These are phyloP conservation scores for Etheostoma spectabile DNA, from an alignment of 2,113 vertebrate genomes.

Conservation along the genomic window DNA sequence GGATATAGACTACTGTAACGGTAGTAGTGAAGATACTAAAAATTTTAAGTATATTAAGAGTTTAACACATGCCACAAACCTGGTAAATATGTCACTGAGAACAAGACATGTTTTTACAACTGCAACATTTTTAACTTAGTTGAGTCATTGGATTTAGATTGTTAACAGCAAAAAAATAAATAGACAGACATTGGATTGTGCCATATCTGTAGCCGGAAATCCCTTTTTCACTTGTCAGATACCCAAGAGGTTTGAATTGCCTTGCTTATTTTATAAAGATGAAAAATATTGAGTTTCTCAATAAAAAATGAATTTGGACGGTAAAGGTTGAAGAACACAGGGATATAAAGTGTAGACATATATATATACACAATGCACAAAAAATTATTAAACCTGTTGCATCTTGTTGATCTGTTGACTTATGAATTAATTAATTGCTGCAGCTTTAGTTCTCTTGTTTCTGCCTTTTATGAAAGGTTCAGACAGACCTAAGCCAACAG, in stretches of 20 bases:
- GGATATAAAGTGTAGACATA: no score
- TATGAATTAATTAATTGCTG: no score
- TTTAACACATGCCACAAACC: no score
- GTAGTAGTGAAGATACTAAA: neutral
- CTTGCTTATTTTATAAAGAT: no score
- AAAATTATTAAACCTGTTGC: neutral
- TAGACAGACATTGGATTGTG: neutral
- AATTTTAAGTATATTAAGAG: neutral
- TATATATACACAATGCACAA: no score
- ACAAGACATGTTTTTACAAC: neutral
- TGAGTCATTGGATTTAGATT: neutral
- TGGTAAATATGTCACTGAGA: neutral
- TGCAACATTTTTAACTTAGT: neutral
- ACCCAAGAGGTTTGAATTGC: no score
- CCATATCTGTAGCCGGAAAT: neutral
- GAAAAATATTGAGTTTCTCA: neutral
- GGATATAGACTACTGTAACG: neutral
- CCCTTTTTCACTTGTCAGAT: no score
- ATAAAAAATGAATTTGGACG: neutral
- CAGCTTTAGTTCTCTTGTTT: neutral
- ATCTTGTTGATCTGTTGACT: neutral
- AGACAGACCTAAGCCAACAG: neutral
- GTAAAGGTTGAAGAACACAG: neutral
- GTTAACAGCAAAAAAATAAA: no score
- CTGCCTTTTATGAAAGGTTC: neutral